Percentiles rank a stretch among this genome's conserved stretches.
phyloP scores from a whole-genome alignment of 2,797 vertebrate species.

The Spinus pinus region DNA sequence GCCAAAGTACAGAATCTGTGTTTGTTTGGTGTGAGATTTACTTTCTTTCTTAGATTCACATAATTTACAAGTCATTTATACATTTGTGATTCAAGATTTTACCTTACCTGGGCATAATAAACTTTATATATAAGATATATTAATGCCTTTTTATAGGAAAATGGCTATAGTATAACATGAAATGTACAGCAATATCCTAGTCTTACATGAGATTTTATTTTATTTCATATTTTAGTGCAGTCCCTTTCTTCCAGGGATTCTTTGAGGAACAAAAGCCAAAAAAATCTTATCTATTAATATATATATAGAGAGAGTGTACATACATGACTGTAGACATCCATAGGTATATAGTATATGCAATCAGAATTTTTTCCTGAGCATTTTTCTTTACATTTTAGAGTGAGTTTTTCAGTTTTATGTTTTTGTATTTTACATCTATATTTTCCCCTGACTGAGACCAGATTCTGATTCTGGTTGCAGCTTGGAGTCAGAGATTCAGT shows the following conservation, averaged over 20 bases:
- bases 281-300: neutral
- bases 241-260: neutral
- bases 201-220: neutral
- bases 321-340: neutral
- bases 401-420: neutral
- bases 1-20: neutral
- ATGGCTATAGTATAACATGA: neutral
- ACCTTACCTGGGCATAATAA: neutral
- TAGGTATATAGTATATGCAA: neutral
- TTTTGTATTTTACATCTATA: neutral
- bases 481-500: neutral
- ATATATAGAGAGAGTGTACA: neutral
- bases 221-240: neutral
- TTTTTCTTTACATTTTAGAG: neutral
- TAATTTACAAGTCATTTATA: neutral
- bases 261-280: neutral
- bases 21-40: slow-evolving; percentile 9
- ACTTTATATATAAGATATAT: neutral
- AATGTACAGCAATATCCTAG: neutral
- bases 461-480: neutral
- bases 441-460: neutral
- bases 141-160: neutral
- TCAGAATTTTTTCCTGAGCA: neutral
- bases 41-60: neutral
- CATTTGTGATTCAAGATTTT: neutral